Evolutionary conservation across 2,113 vertebrate species (phyloP), one percentile per base, ranked within the genome.

Genomic region (Panurus biarmicus): DNA sequence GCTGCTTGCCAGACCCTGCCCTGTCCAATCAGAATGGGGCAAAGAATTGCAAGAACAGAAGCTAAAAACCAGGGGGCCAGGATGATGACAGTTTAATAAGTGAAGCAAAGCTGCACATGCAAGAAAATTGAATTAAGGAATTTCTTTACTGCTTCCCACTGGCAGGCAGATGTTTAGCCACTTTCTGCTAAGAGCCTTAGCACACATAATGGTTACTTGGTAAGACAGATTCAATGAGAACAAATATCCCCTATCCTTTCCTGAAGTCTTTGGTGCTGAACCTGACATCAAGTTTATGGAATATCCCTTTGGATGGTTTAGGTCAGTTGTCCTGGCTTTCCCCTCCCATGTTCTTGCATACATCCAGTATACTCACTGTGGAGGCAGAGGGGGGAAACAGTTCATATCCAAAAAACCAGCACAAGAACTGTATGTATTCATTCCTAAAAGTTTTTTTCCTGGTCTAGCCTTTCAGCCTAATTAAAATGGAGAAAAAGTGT

Each of bases 291-390:
- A 8, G 31, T 14, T 40, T 65, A 74, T 26, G 36, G 42, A 70
- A 66, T 44, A 66, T 12, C n/a, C 28, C 53, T 94, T 67, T 42
- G 62, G 44, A 75, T 28, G 71, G 10, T 56, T 44, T 60, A 48
- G 44, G 33, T 31, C 54, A 40, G 23, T 18, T 38, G 18, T 4
- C 7, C 9, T 6, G 26, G 18, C 12, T 70, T 57, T 24, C 24
- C 11, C 10, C 11, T 66, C n/a, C 33, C 14, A 19, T 2, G 1
- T 69, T 78, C 42, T 61, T 48, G 47, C 4, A 6, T 10, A 25
- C 1, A 8, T 29, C 21, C 56, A 44, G 18, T 44, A 54, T 35
- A 35, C 33, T 40, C 8, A 10, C 26, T 60, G 11, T 0, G 0
- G 26, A 6, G 12, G 2, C 12, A 61, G 23, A 42, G 7, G 6